Evolutionary conservation across 1,140 invertebrate genomes (phyloP).

Genomic region (Littorina saxatilis): DNA sequence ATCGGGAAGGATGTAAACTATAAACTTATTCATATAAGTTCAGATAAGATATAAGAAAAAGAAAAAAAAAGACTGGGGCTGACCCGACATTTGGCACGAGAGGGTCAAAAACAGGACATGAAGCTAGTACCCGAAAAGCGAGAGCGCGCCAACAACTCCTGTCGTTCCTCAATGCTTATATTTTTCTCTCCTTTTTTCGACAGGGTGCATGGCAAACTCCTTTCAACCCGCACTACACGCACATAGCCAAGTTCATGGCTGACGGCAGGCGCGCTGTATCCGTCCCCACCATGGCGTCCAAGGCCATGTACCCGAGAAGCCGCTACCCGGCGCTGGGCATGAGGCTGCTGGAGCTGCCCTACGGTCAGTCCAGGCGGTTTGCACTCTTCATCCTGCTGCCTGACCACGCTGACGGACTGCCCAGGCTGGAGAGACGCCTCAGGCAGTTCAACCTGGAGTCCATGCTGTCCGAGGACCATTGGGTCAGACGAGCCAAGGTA

Average conservation of each 20-base stretch:
- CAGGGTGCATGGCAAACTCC: slow-evolving; percentile 23
- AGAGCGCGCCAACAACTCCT: too few species aligned
- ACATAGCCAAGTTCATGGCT: background rate
- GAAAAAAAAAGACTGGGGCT: too few species aligned
- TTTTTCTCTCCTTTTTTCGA: too few species aligned
- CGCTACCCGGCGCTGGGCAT: background rate
- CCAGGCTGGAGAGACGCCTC: slow-evolving; percentile 9
- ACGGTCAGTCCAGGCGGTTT: background rate
- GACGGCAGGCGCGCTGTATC: background rate
- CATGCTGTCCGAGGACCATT: slow-evolving; percentile 8
- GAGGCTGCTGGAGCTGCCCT: slow-evolving; percentile 39
- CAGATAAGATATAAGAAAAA: too few species aligned
- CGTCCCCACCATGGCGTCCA: slow-evolving; percentile 29
- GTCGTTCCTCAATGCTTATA: too few species aligned
- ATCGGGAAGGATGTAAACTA: too few species aligned
- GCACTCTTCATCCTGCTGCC: slow-evolving; percentile 36
- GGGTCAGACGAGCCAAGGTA: slow-evolving; percentile 18
- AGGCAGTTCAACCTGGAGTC: slow-evolving; percentile 15
- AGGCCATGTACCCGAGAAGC: background rate
- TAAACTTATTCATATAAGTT: too few species aligned
- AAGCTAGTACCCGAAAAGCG: too few species aligned
- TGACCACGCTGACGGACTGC: slow-evolving; percentile 11
- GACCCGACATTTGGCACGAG: too few species aligned
- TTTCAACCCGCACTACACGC: slow-evolving; percentile 25
- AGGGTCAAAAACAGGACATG: too few species aligned